Base-by-base conservation (phyloP, 2,888 invertebrate species). In the Exephanes ischioxanthus region DNA sequence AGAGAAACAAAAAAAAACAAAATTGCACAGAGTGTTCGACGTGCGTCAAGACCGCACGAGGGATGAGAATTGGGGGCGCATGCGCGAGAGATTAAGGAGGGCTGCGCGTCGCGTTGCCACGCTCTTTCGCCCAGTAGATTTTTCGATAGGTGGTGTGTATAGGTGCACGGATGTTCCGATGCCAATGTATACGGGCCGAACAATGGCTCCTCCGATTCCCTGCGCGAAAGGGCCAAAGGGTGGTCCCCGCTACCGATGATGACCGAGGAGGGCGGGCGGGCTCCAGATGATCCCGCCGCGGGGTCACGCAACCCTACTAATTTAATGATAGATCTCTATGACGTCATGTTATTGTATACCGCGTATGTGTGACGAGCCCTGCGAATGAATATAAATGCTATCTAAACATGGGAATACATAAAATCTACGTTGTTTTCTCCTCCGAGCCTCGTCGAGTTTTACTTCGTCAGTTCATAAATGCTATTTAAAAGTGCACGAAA, bases 301-400 rank as follows among this genome's bases (percentile, higher is more conserved):
- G 91, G 91, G 89, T 0, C 45, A 58, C 89, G 88, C 80, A 80
- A 75, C 76, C 76, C 89, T 87, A 89, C 91, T 92, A 92, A 93
- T 92, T 92, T 92, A 92, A 93, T 92, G 92, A 92, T 91, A 89
- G 89, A 86, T 88, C 86, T 37, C 9, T 16, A 9, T 53, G 53
- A 71, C 71, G 71, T 71, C 71, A 71, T 53, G n/a, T 48, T 58
- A 26, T 45, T 45, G 45, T 45, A 45, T 3, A 45, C 37, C 37
- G 37, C 37, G 37, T 37, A 9, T 37, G 2, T 37, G 37, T 37
- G 37, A 37, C 2, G 37, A 37, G 37, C 9, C 37, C 9, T 0
- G 2, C 9, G 7, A 37, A 37, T 37, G 9, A 37, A 19, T 51
- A 55, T 53, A 9, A 14, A 53, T 53, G 22, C 33, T 33, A 55